A percentile compares a stretch with the other conserved stretches of the same genome.
These are phyloP conservation scores for Drosophila erecta DNA, from an alignment of 1,140 invertebrate species.

Conservation along the genomic window DNA sequence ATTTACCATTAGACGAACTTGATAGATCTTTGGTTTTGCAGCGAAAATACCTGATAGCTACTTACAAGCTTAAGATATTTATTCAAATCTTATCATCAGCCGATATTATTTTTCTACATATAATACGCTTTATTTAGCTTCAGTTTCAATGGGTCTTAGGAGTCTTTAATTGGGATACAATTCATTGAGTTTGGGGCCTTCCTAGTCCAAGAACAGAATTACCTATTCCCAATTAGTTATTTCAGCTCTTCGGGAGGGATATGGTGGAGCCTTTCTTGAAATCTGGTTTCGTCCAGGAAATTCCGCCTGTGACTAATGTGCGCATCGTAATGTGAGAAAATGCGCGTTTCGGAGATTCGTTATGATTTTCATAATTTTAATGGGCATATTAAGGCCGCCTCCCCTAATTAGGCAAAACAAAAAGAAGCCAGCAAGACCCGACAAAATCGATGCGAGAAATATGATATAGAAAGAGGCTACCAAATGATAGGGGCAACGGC, in stretches of 20 bases:
- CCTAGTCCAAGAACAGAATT: neutral
- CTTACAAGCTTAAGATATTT: neutral
- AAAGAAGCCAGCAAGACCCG: constrained; percentile 5
- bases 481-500: constrained; percentile 7
- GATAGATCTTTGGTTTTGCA: too few species aligned
- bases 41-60: neutral
- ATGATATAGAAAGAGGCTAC: constrained; percentile 16
- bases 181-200: neutral
- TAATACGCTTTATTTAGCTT: neutral
- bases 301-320: constrained; percentile 40
- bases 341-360: constrained; percentile 31
- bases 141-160: neutral
- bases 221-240: neutral
- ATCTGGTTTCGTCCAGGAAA: constrained; percentile 22
- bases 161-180: neutral
- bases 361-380: constrained; percentile 79
- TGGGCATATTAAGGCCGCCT: constrained; percentile 78
- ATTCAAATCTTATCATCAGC: neutral
- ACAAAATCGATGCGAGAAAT: constrained; percentile 11
- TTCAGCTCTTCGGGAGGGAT: neutral
- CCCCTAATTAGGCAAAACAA: constrained; percentile 72
- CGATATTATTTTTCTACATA: neutral
- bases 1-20: too few species aligned
- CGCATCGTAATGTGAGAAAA: constrained; percentile 48
- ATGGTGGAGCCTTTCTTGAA: neutral